Conservation (phyloP, 2,888 invertebrate species). For the Aspidapion aeneum region DNA sequence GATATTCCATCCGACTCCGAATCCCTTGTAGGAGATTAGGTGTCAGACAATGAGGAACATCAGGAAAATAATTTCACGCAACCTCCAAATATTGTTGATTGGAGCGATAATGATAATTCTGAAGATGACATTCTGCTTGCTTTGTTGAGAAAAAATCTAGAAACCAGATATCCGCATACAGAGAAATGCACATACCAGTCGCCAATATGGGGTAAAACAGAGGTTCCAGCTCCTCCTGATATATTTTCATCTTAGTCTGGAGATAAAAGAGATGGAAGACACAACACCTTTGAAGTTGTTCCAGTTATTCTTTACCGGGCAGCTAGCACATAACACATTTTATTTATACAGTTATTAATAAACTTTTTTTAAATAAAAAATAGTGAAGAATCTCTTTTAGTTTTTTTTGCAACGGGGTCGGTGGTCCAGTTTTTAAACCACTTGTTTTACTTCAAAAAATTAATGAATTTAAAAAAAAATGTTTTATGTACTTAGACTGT, state of each 20-base stretch:
- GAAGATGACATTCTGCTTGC: neutral
- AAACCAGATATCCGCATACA: neutral
- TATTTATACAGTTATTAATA: neutral
- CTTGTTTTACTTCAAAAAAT: neutral
- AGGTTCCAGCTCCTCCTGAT: neutral
- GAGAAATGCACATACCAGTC: neutral
- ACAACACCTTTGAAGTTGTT: neutral
- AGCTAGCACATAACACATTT: neutral
- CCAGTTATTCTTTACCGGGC: neutral
- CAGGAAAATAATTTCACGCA: neutral
- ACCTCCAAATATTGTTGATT: neutral
- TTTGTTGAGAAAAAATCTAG: neutral
- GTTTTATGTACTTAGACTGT: neutral
- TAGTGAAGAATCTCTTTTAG: neutral
- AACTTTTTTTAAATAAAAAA: neutral
- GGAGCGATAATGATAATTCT: neutral
- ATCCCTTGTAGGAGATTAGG: neutral
- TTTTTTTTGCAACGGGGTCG: neutral
- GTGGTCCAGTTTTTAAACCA: neutral
- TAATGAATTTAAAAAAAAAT: neutral
- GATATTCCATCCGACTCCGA: neutral
- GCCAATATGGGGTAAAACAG: neutral
- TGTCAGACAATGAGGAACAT: neutral
- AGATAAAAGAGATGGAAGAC: neutral
- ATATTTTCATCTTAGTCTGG: neutral